These are phyloP conservation scores for Protobothrops mucrosquamatus DNA, from an alignment of 2,113 vertebrate species.

Conservation along the genomic window DNA sequence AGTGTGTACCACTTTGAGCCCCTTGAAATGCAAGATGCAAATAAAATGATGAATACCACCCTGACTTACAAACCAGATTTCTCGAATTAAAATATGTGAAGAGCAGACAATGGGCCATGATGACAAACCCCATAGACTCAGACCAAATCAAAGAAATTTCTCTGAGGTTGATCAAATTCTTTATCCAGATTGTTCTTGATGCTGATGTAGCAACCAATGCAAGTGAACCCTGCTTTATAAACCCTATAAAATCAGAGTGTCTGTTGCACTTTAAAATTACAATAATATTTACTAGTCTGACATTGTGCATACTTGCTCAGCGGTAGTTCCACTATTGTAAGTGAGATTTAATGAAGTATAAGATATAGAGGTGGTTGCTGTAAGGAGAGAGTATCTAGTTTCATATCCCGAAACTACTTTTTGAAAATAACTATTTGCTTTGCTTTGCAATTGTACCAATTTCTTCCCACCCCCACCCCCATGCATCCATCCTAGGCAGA, in stretches of 20 bases:
- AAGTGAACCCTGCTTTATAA: background rate
- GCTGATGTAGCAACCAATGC: background rate
- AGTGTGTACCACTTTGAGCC: background rate
- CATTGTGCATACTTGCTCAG: background rate
- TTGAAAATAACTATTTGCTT: background rate
- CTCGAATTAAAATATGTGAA: background rate
- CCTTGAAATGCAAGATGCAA: background rate
- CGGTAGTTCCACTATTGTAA: background rate
- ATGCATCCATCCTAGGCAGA: background rate
- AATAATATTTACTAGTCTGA: background rate
- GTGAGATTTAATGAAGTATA: background rate
- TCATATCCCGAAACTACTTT: background rate
- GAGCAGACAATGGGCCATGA: background rate
- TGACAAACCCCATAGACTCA: background rate
- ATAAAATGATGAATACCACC: background rate
- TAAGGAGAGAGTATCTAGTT: background rate
- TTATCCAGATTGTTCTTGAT: background rate
- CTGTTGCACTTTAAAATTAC: background rate
- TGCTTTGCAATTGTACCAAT: background rate
- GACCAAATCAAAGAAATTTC: background rate
- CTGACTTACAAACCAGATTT: background rate
- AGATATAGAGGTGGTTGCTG: background rate
- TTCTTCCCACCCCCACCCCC: background rate
- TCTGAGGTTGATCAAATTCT: background rate
- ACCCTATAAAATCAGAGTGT: background rate